Evolutionary conservation across 2,888 invertebrate genomes (phyloP).

Genomic region (Micropterix aruncella): DNA sequence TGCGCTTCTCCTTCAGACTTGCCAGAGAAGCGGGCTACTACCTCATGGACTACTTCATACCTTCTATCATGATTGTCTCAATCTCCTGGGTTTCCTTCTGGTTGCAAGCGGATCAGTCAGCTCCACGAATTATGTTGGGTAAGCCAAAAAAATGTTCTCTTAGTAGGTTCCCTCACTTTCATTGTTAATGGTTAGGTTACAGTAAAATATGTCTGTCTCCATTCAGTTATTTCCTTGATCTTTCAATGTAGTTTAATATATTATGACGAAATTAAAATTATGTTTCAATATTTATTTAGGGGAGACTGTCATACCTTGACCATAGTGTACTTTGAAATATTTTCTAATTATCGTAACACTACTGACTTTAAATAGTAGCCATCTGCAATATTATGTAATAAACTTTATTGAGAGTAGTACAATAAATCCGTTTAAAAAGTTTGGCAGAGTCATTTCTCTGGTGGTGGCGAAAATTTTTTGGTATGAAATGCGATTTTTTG

Average conservation of each 20-base stretch:
- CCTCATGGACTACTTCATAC: slow-evolving; percentile 78
- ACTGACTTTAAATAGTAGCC: too few relatives aligned
- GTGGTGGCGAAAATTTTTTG: too few relatives aligned
- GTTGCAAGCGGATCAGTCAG: slow-evolving; percentile 75
- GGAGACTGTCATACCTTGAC: too few relatives aligned
- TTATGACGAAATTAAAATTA: neutral
- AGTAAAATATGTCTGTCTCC: neutral
- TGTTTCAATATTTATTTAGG: neutral
- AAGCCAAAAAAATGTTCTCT: too few relatives aligned
- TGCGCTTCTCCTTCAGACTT: slow-evolving; percentile 65
- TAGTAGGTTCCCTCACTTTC: too few relatives aligned
- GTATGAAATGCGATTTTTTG: too few relatives aligned
- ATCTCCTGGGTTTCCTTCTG: slow-evolving; percentile 86
- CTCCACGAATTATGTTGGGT: slow-evolving; percentile 72
- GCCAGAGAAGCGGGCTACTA: slow-evolving; percentile 76
- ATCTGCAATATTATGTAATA: too few relatives aligned
- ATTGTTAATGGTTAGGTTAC: too few relatives aligned
- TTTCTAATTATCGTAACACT: too few relatives aligned
- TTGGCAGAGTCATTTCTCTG: too few relatives aligned
- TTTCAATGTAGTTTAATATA: neutral
- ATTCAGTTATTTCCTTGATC: neutral
- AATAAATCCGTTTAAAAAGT: too few relatives aligned
- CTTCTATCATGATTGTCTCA: slow-evolving; percentile 73
- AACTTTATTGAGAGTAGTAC: too few relatives aligned
- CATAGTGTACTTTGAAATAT: neutral